Evolutionary conservation across 2,888 invertebrate genomes (phyloP).

Genomic region (Ditula angustiorana): DNA sequence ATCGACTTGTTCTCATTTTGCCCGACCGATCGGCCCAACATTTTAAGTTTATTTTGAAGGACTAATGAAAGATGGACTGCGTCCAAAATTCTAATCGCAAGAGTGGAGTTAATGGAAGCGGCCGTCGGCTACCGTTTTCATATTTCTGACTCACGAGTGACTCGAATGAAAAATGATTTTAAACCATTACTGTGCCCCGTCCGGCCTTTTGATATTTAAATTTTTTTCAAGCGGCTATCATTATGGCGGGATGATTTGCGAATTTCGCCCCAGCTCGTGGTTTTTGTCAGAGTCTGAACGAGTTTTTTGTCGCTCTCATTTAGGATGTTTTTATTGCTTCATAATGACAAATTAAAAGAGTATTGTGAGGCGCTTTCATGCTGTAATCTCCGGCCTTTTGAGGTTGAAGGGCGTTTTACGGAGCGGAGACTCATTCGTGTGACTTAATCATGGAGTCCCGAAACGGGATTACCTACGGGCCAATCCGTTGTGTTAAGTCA

Average conservation of each 20-base stretch:
- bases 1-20: slow-evolving; percentile 55
- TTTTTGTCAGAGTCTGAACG: slow-evolving; percentile 78
- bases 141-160: slow-evolving; percentile 81
- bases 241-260: slow-evolving; percentile 83
- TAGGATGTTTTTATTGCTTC: slow-evolving; percentile 83
- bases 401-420: slow-evolving; percentile 66
- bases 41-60: slow-evolving; percentile 53
- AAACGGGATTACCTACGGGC: slow-evolving; percentile 2
- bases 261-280: slow-evolving; percentile 81
- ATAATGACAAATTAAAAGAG: slow-evolving; percentile 85
- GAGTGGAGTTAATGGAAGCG: slow-evolving; percentile 75
- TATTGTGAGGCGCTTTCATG: slow-evolving; percentile 82
- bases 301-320: slow-evolving; percentile 83
- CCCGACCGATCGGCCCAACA: slow-evolving; percentile 51
- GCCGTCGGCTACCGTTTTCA: slow-evolving; percentile 81
- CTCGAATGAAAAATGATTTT: slow-evolving; percentile 85
- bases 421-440: slow-evolving; percentile 54
- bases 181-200: slow-evolving; percentile 84
- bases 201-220: slow-evolving; percentile 86
- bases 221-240: slow-evolving; percentile 85
- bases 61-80: slow-evolving; percentile 70
- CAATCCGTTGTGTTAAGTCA: background rate
- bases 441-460: slow-evolving; percentile 61
- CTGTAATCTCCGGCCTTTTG: slow-evolving; percentile 69
- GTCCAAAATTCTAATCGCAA: slow-evolving; percentile 76